A percentile compares a stretch with the other conserved stretches of the same genome.
Conservation (phyloP, 2,888 invertebrate genomes). For the Agrotis ipsilon region DNA sequence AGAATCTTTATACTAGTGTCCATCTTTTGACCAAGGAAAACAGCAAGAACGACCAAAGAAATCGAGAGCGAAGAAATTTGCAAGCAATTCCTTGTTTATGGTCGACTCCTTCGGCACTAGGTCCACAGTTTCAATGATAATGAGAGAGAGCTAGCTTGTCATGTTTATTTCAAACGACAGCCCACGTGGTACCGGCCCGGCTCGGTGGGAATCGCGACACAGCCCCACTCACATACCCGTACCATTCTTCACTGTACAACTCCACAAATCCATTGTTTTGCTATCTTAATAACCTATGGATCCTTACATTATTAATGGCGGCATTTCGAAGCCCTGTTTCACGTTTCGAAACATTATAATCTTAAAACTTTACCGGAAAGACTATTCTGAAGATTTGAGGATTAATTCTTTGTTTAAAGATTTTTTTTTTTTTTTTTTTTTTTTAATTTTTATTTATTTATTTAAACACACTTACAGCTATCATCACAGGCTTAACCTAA, state of each 20-base stretch:
- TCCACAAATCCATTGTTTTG: conserved; percentile 56
- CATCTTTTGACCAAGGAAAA: no score
- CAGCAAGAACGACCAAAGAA: not conserved
- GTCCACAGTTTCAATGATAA: conserved; percentile 72
- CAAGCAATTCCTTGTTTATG: conserved; percentile 35
- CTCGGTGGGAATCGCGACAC: conserved; percentile 67
- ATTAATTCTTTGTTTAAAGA: conserved; percentile 36
- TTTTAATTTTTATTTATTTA: no score
- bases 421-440: no score
- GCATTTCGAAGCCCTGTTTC: conserved; percentile 37
- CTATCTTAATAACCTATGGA: conserved; percentile 58
- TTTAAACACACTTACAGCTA: no score
- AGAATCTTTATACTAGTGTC: no score
- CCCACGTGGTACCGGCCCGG: conserved; percentile 64
- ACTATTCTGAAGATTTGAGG: conserved; percentile 28
- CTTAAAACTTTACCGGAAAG: conserved; percentile 43
- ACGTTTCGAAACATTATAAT: conserved; percentile 55
- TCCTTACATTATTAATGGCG: conserved; percentile 53
- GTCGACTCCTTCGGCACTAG: conserved; percentile 56
- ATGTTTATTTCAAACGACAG: conserved; percentile 72
- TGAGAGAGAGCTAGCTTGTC: conserved; percentile 74
- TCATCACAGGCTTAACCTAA: no score
- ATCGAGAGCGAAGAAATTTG: not conserved
- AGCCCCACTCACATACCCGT: conserved; percentile 47
- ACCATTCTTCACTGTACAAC: conserved; percentile 46